Conservation (phyloP, 2,113 vertebrate species). For the Oophaga pumilio region DNA sequence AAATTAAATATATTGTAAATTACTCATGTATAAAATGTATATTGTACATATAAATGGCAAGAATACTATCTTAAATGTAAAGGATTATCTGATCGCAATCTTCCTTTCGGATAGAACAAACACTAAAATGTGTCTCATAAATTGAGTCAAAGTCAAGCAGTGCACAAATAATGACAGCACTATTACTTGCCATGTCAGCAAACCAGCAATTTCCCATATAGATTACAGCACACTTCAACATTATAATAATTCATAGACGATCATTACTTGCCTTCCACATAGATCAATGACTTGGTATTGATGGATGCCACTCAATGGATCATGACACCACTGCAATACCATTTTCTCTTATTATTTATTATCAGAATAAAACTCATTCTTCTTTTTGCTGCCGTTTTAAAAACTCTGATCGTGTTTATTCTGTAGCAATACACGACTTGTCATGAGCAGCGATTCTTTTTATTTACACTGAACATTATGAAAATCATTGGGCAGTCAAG, state of each 20-base stretch:
- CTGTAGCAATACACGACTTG: neutral
- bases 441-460: too few species aligned
- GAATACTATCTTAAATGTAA: neutral
- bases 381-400: neutral
- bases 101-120: neutral
- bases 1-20: too few species aligned
- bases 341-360: neutral
- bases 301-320: conserved; percentile 12
- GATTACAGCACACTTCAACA: conserved; percentile 26
- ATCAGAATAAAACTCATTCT: neutral
- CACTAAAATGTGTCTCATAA: conserved; percentile 2
- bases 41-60: neutral
- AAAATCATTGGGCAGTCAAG: too few species aligned
- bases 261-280: neutral
- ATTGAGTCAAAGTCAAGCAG: conserved; percentile 13
- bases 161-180: conserved; percentile 15
- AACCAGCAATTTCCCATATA: conserved; percentile 20
- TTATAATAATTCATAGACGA: conserved; percentile 35
- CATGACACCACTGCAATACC: neutral
- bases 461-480: too few species aligned
- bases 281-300: conserved; percentile 9
- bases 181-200: conserved; percentile 26
- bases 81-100: neutral
- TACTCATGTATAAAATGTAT: neutral
- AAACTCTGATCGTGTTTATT: neutral